Percentiles rank a stretch among this genome's conserved stretches.
Conservation (phyloP, 2,888 invertebrate species). For the Drosophila niveifrons region DNA sequence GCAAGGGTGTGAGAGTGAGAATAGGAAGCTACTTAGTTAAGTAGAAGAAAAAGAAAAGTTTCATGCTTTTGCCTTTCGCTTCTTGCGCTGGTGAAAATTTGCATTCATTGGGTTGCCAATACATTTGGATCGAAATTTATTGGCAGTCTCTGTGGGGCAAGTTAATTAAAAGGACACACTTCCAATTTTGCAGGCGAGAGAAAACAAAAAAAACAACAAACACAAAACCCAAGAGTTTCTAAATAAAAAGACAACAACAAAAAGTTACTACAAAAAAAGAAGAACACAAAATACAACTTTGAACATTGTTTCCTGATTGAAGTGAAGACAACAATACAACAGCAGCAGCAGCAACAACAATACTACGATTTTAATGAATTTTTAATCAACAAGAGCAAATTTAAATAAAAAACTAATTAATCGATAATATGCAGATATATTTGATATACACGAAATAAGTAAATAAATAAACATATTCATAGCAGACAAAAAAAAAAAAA, state of each 20-base stretch:
- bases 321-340: slow-evolving; percentile 58
- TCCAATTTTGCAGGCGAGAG: slow-evolving; percentile 24
- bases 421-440: slow-evolving; percentile 37
- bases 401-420: slow-evolving; percentile 22
- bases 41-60: slow-evolving; percentile 21
- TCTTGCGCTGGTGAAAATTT: slow-evolving; percentile 28
- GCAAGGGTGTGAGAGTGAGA: neutral
- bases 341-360: slow-evolving; percentile 35
- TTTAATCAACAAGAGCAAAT: slow-evolving; percentile 37
- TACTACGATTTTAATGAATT: slow-evolving; percentile 62
- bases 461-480: slow-evolving; percentile 33
- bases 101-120: slow-evolving; percentile 45
- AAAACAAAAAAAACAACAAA: slow-evolving; percentile 5
- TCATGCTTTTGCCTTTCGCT: neutral
- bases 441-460: slow-evolving; percentile 34
- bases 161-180: slow-evolving; percentile 42
- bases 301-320: slow-evolving; percentile 63
- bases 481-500: neutral
- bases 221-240: slow-evolving; percentile 35
- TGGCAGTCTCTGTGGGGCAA: slow-evolving; percentile 32
- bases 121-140: slow-evolving; percentile 18
- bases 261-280: slow-evolving; percentile 47
- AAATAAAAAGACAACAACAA: slow-evolving; percentile 30
- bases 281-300: slow-evolving; percentile 31
- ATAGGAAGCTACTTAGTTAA: slow-evolving; percentile 27